Evolutionary conservation across 1,140 invertebrate species (phyloP).

Genomic region (Campoletis sonorensis): DNA sequence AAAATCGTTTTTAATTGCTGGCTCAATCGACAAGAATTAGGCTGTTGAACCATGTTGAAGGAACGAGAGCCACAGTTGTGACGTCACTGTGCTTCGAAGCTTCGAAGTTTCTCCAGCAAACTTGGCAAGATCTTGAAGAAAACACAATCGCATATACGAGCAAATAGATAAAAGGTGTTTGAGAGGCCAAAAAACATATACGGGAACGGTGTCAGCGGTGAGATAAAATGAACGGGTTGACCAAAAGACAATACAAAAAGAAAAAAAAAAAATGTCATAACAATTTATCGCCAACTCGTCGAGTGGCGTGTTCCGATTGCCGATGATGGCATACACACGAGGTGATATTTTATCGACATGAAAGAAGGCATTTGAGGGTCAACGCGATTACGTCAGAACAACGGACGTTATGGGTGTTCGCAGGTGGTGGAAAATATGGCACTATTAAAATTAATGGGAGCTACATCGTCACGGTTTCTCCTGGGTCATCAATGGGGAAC

Average conservation of each 20-base stretch:
- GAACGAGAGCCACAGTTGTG: too few species aligned
- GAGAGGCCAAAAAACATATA: background rate
- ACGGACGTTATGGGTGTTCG: slow-evolving; percentile 63
- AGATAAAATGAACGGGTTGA: slow-evolving; percentile 19
- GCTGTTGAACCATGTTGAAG: too few species aligned
- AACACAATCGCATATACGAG: too few species aligned
- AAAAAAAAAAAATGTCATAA: slow-evolving; percentile 54
- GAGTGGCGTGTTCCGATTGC: background rate
- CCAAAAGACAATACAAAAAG: slow-evolving; percentile 61
- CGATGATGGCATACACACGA: slow-evolving; percentile 29
- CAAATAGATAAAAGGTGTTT: background rate
- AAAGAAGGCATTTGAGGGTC: slow-evolving; percentile 7
- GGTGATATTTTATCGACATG: slow-evolving; percentile 61
- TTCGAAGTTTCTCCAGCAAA: too few species aligned
- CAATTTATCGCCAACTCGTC: slow-evolving; percentile 58
- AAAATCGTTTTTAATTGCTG: too few species aligned
- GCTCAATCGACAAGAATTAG: too few species aligned
- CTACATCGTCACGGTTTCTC: slow-evolving; percentile 54
- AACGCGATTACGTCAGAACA: slow-evolving; percentile 50
- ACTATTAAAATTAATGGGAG: slow-evolving; percentile 70
- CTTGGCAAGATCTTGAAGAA: too few species aligned
- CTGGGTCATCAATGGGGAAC: slow-evolving; percentile 15
- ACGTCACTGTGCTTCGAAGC: too few species aligned
- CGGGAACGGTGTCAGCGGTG: background rate
- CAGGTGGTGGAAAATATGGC: slow-evolving; percentile 68